Percentiles rank a stretch among this genome's conserved stretches.
Evolutionary conservation across 2,113 vertebrate genomes (phyloP).

Genomic region (Ameiurus melas): DNA sequence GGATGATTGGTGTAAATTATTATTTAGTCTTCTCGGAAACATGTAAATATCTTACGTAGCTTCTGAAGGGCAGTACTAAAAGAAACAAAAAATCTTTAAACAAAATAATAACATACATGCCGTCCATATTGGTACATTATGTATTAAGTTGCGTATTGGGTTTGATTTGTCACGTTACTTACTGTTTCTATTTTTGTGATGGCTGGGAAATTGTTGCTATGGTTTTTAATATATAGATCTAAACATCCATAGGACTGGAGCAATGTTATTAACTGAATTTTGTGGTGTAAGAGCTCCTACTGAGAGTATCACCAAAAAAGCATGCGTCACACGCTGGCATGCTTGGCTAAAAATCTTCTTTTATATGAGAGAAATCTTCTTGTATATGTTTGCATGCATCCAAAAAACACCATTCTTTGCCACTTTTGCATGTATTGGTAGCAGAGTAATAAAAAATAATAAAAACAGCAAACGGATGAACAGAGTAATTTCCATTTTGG

Average conservation of each 20-base stretch:
- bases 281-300: neutral
- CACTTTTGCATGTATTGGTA: neutral
- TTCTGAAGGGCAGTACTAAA: no score
- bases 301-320: neutral
- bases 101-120: no score
- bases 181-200: neutral
- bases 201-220: neutral
- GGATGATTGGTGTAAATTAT: no score
- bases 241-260: neutral
- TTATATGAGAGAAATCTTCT: no score
- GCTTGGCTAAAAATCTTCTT: no score
- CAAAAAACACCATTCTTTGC: neutral
- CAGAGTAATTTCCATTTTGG: neutral
- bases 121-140: no score
- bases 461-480: neutral
- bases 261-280: neutral
- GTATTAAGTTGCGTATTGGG: no score
- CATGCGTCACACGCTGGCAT: no score
- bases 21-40: no score
- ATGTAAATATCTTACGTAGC: no score
- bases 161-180: neutral
- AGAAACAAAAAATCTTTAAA: no score
- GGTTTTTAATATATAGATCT: neutral
- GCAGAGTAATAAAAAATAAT: neutral
- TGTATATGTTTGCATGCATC: neutral